A percentile compares a stretch with the other conserved stretches of the same genome.
Conservation (phyloP, 2,797 vertebrate genomes). For the Poeciliopsis turneri region DNA sequence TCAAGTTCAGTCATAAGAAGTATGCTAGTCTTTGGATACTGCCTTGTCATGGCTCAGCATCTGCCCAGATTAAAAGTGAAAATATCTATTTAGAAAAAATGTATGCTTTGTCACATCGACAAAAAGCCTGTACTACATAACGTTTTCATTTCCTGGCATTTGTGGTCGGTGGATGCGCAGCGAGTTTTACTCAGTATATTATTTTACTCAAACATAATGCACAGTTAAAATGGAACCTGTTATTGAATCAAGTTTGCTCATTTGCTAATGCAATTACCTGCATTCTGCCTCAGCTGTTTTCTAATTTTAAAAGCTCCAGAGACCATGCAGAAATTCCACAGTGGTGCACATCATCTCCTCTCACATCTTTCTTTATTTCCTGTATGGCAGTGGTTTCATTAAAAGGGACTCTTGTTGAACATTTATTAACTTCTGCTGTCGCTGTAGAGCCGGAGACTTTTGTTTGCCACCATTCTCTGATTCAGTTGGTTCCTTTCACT, state of each 20-base stretch:
- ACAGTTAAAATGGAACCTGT: slow-evolving; percentile 1
- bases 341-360: neutral
- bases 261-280: slow-evolving; percentile 8
- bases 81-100: neutral
- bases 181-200: neutral
- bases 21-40: neutral
- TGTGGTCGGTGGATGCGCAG: neutral
- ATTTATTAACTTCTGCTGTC: slow-evolving; percentile 1
- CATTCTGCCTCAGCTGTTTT: slow-evolving; percentile 6
- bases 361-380: neutral
- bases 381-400: slow-evolving; percentile 1
- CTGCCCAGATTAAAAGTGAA: neutral
- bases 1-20: neutral
- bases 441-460: neutral
- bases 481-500: neutral
- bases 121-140: neutral
- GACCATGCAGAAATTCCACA: neutral
- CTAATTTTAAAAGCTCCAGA: slow-evolving; percentile 3
- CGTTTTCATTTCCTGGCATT: neutral
- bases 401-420: neutral
- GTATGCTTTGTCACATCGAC: neutral
- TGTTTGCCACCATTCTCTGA: neutral
- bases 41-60: neutral
- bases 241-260: slow-evolving; percentile 12
- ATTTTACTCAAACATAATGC: neutral